These are phyloP conservation scores for Ctenomys sociabilis DNA, from an alignment of 2,113 vertebrate genomes.

Conservation along the genomic window DNA sequence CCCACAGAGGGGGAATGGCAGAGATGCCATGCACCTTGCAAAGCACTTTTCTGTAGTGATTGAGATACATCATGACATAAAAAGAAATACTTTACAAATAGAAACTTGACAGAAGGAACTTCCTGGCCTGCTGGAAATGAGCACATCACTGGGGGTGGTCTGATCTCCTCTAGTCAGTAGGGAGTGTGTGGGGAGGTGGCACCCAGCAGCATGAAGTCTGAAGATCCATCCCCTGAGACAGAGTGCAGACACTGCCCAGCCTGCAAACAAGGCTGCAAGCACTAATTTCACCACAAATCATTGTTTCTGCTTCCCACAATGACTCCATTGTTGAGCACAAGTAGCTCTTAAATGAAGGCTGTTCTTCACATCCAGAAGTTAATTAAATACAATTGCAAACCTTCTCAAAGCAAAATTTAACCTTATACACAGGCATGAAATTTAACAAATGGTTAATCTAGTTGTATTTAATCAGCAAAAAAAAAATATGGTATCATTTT, in stretches of 20 bases:
- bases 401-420: conserved; percentile 33
- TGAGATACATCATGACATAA: background rate
- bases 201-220: background rate
- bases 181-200: background rate
- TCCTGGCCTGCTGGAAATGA: background rate
- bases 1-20: background rate
- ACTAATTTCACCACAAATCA: background rate
- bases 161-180: background rate
- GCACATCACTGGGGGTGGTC: too few species aligned
- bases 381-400: background rate
- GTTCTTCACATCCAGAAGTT: conserved; percentile 4
- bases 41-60: background rate
- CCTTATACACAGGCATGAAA: background rate
- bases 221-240: background rate
- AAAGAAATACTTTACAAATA: background rate
- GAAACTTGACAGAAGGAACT: background rate
- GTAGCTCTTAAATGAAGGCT: background rate
- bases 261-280: background rate
- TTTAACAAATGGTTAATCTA: background rate
- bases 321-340: background rate
- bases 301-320: background rate
- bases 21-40: background rate
- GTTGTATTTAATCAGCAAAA: background rate
- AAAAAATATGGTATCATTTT: background rate
- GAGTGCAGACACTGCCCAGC: background rate